Conservation (phyloP, 1,140 invertebrate genomes). For the Heliconius eleuchia region DNA sequence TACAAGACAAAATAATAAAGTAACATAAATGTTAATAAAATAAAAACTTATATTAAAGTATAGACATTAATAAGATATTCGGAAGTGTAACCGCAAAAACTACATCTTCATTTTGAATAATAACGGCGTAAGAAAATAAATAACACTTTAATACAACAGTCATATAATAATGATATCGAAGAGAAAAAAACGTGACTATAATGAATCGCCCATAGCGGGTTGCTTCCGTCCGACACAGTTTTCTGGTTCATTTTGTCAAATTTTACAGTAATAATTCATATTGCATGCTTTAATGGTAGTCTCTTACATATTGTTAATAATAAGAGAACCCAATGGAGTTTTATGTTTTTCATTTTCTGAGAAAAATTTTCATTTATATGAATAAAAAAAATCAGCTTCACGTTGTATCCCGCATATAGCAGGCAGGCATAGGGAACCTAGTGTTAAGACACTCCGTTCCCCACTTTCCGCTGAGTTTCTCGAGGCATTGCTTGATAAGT, state of each 20-base stretch:
- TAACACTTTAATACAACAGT: constrained; percentile 60
- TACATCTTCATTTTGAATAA: constrained; percentile 65
- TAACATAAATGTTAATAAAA: background rate
- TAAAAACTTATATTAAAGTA: constrained; percentile 46
- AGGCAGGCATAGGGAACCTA: too few relatives aligned
- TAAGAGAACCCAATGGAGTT: background rate
- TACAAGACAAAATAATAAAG: constrained; percentile 10
- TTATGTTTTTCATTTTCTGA: background rate
- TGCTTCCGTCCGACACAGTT: constrained; percentile 35
- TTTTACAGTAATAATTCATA: constrained; percentile 28
- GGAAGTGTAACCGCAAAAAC: constrained; percentile 60
- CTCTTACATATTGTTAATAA: background rate
- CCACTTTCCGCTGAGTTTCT: too few relatives aligned
- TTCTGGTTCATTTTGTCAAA: constrained; percentile 26
- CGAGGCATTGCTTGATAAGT: too few relatives aligned
- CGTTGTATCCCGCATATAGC: too few relatives aligned
- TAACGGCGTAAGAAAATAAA: constrained; percentile 67
- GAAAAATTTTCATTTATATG: background rate
- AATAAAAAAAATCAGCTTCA: too few relatives aligned
- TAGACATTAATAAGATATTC: constrained; percentile 55
- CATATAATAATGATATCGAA: constrained; percentile 59
- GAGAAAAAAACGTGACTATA: constrained; percentile 33
- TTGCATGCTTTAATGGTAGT: constrained; percentile 8
- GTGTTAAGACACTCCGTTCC: too few relatives aligned
- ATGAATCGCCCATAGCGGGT: constrained; percentile 36